Base-by-base conservation (phyloP, 2,113 vertebrate species). In the Montifringilla adamsi region DNA sequence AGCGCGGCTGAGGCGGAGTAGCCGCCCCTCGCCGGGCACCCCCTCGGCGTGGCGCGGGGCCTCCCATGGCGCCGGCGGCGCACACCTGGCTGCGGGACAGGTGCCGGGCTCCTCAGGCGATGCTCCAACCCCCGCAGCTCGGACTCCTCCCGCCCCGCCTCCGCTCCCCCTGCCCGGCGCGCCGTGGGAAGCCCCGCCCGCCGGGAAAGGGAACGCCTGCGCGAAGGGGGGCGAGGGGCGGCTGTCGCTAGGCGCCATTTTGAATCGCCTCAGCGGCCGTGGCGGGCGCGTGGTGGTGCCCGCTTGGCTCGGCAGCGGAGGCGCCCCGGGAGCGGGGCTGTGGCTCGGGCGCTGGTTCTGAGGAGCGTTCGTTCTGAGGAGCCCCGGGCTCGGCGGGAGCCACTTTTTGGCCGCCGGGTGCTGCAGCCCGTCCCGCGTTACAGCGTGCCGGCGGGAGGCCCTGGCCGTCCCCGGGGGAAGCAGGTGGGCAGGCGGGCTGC, bases 171-270 rank as follows among this genome's bases (percentile, higher is more conserved):
- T 18, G 30, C 47, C 20, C 41, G 24, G 30, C 56, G 2, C 55
- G 20, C 33, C 31, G 2, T 22, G n/a, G 4, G 1, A 68, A 55
- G 68, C 59, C 3, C 82, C 81, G 74, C 79, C 95, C 50, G 17
- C 82, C 4, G 11, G 55, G 24, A 30, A 4, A 14, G 46, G 62
- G n/a, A 59, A 91, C 93, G 95, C 93, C 67, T 96, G 93, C 93
- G 93, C 88, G 46, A 13, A 21, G 47, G 31, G 74, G 31, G 52
- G 43, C 6, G 9, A 27, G 37, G 64, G 74, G 39, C 12, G 84
- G 64, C 56, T 19, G 55, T 47, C 10, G 28, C 31, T 9, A 64
- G 89, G 67, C 87, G 97, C 97, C 98, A 98, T 98, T 77, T 98
- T 98, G 97, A 44, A 72, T 81, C 5, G 33, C 47, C 12, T 66